These are phyloP conservation scores for Achroia grisella DNA, from an alignment of 1,140 invertebrate genomes.

Conservation along the genomic window DNA sequence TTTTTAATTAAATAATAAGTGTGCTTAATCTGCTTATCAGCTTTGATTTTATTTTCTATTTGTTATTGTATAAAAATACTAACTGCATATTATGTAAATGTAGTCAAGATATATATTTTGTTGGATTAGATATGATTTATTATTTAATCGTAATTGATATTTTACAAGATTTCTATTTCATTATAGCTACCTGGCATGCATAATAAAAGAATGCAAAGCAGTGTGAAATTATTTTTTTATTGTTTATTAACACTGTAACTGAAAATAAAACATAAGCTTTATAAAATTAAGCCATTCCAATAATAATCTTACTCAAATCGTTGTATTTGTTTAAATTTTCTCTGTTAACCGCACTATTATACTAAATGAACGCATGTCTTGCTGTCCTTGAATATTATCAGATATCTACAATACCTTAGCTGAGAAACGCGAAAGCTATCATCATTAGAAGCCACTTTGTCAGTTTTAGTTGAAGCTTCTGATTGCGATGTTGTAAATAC, in stretches of 20 bases:
- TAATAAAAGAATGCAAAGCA: constrained; percentile 66
- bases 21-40: no score
- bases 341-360: constrained; percentile 54
- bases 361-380: constrained; percentile 47
- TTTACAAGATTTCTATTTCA: constrained; percentile 46
- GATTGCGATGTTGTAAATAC: constrained; percentile 44
- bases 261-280: constrained; percentile 56
- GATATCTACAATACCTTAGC: constrained; percentile 36
- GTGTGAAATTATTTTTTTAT: constrained; percentile 47
- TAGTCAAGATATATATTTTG: no score
- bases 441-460: constrained; percentile 50
- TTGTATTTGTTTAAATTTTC: constrained; percentile 37
- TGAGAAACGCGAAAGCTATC: constrained; percentile 56
- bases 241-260: constrained; percentile 33
- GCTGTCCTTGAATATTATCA: constrained; percentile 27
- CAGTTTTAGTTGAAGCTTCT: constrained; percentile 53
- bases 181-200: constrained; percentile 57
- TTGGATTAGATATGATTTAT: no score
- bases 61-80: no score
- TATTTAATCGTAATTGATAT: no score
- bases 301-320: constrained; percentile 44
- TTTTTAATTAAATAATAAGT: no score
- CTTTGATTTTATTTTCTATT: no score
- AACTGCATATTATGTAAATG: no score
- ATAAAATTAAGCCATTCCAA: constrained; percentile 62